Base-by-base conservation (phyloP, 2,797 vertebrate genomes). In the Meriones psammophilus region DNA sequence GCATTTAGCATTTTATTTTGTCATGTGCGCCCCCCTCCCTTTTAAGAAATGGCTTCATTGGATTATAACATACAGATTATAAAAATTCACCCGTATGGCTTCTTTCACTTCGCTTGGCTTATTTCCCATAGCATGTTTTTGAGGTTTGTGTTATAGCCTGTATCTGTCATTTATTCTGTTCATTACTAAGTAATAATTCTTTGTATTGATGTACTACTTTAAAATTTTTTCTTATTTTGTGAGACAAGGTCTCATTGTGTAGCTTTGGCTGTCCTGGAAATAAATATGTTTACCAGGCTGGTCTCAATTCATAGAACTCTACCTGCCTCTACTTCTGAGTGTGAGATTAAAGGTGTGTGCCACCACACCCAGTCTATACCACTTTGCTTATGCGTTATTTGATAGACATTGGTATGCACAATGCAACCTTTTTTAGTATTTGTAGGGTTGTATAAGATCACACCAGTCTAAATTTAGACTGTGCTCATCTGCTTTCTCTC, bases 11-110 rank as follows among this genome's bases (percentile, higher is more conserved):
- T 92, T 93, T 93, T 94, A 84, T 84, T 94, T 93, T 89, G 60
- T 92, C 30, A 71, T 73, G 54, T 80, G 26, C 69, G 26, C 69
- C n/a, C 64, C n/a, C 54, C 60, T 50, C 46, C 22, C 66, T 90
- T 93, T 96, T 12, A 88, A 54, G 46, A 92, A 92, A 36, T 8
- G 50, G 18, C 33, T 91, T 96, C 92, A 73, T 92, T 85, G 66
- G 89, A 6, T 73, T 58, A 77, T 81, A 56, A 83, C 66, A 89
- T 95, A 56, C 8, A 24, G 79, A 39, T 87, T 46, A 94, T 83
- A 92, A 94, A 92, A 87, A 24, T 71, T n/a, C 2, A 97, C 18
- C n/a, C 17, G 69, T 62, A 56, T 88, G 71, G 50, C 50, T 50
- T 50, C 50, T 50, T 50, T 50, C 50, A 50, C 50, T 50, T 50